phyloP scores from a whole-genome alignment of 2,888 invertebrate species.

The Scelioninae gen. 1 region DNA sequence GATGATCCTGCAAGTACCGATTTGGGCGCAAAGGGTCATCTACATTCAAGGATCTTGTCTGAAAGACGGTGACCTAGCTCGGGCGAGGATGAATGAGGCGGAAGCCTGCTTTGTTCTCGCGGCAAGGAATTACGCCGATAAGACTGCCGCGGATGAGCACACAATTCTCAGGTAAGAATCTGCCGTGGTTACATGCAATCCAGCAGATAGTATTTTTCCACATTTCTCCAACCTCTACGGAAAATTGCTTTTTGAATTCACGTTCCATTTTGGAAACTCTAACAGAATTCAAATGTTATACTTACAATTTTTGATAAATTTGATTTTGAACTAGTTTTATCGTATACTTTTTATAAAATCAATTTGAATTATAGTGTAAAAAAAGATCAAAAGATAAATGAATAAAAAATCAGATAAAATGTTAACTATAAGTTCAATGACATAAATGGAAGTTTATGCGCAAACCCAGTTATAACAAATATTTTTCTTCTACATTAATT shows the following conservation, averaged over 20 bases:
- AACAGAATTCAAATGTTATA: constrained; percentile 2
- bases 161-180: constrained; percentile 87
- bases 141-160: constrained; percentile 95
- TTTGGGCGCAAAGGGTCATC: constrained; percentile 98
- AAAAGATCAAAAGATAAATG: neutral
- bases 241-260: constrained; percentile 52
- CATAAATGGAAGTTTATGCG: too few relatives aligned
- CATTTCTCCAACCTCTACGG: neutral
- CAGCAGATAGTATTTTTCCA: constrained; percentile 33
- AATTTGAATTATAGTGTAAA: neutral
- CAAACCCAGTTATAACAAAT: too few relatives aligned
- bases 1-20: constrained; percentile 98
- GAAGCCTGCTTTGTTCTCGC: constrained; percentile 99
- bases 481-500: too few relatives aligned
- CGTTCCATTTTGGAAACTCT: constrained; percentile 11
- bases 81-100: constrained; percentile 98
- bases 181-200: constrained; percentile 27
- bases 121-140: constrained; percentile 97
- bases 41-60: constrained; percentile 97
- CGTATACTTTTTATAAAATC: neutral
- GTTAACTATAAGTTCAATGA: too few relatives aligned
- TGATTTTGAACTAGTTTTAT: neutral
- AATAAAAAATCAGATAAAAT: too few relatives aligned
- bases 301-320: neutral
- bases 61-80: constrained; percentile 96